These are phyloP conservation scores for Diplosoma virens DNA, from an alignment of 23 tunicate genomes.

Conservation along the genomic window DNA sequence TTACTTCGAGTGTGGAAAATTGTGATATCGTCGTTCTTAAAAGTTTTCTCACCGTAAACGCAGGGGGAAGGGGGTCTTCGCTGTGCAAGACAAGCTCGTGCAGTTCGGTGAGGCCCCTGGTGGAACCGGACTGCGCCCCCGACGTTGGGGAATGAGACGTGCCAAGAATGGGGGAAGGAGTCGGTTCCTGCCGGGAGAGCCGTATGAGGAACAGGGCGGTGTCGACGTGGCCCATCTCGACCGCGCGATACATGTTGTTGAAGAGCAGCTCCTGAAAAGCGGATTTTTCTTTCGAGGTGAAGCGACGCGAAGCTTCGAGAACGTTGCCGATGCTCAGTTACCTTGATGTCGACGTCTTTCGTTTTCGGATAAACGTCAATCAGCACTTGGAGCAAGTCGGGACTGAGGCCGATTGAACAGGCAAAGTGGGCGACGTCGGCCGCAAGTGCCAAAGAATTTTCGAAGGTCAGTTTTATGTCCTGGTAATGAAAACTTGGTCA, in stretches of 20 bases:
- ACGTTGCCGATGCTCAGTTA: neutral
- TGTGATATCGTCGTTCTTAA: too few species aligned
- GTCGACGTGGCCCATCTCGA: constrained; percentile 90
- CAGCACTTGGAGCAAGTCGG: constrained; percentile 64
- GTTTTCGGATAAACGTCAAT: constrained; percentile 74
- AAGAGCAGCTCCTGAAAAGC: constrained; percentile 73
- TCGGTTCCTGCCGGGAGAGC: constrained; percentile 33
- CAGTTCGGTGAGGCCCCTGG: constrained; percentile 68
- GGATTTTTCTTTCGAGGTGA: too few species aligned
- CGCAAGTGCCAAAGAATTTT: constrained; percentile 52
- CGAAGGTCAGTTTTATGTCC: constrained; percentile 51
- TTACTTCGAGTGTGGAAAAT: too few species aligned
- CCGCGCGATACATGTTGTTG: constrained; percentile 76
- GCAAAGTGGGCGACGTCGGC: constrained; percentile 83
- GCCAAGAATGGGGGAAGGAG: neutral
- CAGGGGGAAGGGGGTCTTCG: constrained; percentile 54
- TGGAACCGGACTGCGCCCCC: constrained; percentile 3
- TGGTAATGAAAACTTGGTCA: too few species aligned
- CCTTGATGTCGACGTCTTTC: constrained; percentile 81
- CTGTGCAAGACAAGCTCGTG: constrained; percentile 63
- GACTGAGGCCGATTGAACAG: constrained; percentile 73
- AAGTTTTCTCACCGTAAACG: constrained; percentile 40
- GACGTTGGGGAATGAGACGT: constrained; percentile 15
- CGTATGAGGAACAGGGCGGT: constrained; percentile 73
- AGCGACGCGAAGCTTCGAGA: neutral